Evolutionary conservation across 2,888 invertebrate species (phyloP).

Genomic region (Baronia brevicornis): DNA sequence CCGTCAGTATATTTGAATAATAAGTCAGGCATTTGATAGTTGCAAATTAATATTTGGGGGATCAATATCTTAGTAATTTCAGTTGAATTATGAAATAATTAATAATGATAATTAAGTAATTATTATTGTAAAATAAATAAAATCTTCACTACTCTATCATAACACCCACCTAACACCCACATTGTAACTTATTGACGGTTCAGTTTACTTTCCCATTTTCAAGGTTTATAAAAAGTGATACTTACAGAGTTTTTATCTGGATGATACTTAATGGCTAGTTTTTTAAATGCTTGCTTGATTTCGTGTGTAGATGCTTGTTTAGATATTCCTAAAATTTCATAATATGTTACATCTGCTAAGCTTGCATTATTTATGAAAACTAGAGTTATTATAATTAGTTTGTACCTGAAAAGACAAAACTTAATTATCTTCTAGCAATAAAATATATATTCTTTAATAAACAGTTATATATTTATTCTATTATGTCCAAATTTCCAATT

Average conservation of each 20-base stretch:
- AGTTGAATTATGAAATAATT: too few relatives aligned
- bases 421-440: neutral
- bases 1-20: too few relatives aligned
- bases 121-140: too few relatives aligned
- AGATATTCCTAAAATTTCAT: conserved; percentile 79
- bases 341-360: conserved; percentile 58
- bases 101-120: too few relatives aligned
- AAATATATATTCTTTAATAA: neutral
- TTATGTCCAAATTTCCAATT: neutral
- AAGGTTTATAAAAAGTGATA: conserved; percentile 15
- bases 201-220: conserved; percentile 2
- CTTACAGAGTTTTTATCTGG: conserved; percentile 83
- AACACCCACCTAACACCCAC: conserved; percentile 19
- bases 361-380: conserved; percentile 37
- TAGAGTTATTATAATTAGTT: conserved; percentile 28
- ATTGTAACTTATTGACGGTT: too few relatives aligned
- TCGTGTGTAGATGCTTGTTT: conserved; percentile 81
- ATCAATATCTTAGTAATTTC: too few relatives aligned
- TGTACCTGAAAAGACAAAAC: conserved; percentile 44
- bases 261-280: conserved; percentile 82
- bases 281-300: conserved; percentile 86
- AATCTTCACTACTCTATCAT: too few relatives aligned
- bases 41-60: too few relatives aligned
- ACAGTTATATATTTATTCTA: neutral
- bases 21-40: too few relatives aligned